Evolutionary conservation across 2,113 vertebrate genomes (phyloP).

Genomic region (Lophius piscatorius): DNA sequence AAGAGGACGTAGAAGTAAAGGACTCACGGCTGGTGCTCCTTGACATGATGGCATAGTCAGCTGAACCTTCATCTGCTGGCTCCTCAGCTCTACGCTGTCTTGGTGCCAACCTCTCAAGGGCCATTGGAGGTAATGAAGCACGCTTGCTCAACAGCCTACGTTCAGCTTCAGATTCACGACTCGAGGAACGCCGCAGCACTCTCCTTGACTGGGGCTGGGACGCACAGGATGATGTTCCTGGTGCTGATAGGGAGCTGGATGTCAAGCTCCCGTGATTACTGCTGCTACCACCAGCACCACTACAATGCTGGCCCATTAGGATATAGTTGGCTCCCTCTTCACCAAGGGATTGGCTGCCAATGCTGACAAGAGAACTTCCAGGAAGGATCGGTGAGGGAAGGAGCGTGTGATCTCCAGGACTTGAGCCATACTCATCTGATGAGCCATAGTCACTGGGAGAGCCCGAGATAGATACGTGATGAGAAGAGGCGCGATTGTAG

Average conservation of each 20-base stretch:
- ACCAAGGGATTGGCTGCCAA: constrained; percentile 60
- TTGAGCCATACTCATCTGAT: constrained; percentile 85
- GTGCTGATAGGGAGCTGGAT: constrained; percentile 57
- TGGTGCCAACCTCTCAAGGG: constrained; percentile 75
- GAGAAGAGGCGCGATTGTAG: constrained; percentile 68
- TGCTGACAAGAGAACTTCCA: constrained; percentile 68
- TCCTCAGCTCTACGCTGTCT: constrained; percentile 53
- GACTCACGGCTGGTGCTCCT: constrained; percentile 76
- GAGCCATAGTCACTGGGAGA: constrained; percentile 84
- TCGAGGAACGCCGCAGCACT: constrained; percentile 78
- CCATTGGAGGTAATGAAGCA: constrained; percentile 81
- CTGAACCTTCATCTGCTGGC: constrained; percentile 69
- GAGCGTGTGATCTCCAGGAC: constrained; percentile 76
- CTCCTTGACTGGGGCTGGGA: constrained; percentile 68
- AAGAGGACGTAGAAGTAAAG: constrained; percentile 64
- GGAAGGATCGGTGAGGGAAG: constrained; percentile 64
- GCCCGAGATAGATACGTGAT: constrained; percentile 74
- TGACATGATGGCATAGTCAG: constrained; percentile 74
- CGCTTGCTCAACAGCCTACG: constrained; percentile 76
- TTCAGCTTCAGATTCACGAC: constrained; percentile 77
- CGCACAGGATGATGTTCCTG: constrained; percentile 41
- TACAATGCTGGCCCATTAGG: constrained; percentile 76
- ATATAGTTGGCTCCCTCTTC: constrained; percentile 81
- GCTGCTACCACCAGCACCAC: constrained; percentile 7
- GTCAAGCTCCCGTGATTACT: constrained; percentile 42